phyloP scores from a whole-genome alignment of 2,888 invertebrate species.

The Notodromas monacha region DNA sequence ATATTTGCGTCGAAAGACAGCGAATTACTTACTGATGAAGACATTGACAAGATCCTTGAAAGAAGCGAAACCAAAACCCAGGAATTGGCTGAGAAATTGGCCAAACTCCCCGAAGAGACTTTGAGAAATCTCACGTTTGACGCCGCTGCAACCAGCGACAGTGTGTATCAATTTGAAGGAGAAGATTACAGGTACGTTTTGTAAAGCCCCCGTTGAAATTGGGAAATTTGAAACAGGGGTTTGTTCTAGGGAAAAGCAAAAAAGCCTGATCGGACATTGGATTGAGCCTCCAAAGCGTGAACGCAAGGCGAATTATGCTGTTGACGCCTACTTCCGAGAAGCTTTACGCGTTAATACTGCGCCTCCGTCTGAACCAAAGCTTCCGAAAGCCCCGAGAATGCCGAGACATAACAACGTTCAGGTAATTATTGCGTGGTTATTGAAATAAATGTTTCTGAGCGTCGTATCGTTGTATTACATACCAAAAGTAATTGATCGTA shows the following conservation, averaged over 20 bases:
- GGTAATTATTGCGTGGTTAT: no score
- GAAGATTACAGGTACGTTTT: slow-evolving; percentile 39
- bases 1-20: slow-evolving; percentile 83
- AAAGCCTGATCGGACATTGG: slow-evolving; percentile 64
- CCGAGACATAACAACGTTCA: slow-evolving; percentile 97
- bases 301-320: slow-evolving; percentile 93
- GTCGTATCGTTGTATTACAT: no score
- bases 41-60: slow-evolving; percentile 70
- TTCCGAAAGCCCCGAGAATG: slow-evolving; percentile 88
- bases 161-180: slow-evolving; percentile 90
- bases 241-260: slow-evolving; percentile 40
- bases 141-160: slow-evolving; percentile 36
- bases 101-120: slow-evolving; percentile 58
- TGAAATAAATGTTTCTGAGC: no score
- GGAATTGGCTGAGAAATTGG: slow-evolving; percentile 60
- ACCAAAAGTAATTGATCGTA: no score
- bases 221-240: slow-evolving; percentile 8
- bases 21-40: slow-evolving; percentile 86
- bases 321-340: slow-evolving; percentile 89
- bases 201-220: no score
- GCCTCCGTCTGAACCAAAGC: slow-evolving; percentile 92
- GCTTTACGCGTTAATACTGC: slow-evolving; percentile 66
- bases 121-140: slow-evolving; percentile 79
- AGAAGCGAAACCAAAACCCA: slow-evolving; percentile 71
- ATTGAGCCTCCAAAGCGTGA: slow-evolving; percentile 98